Conservation (phyloP, 2,888 invertebrate species). For the Drosophila macrothrix region DNA sequence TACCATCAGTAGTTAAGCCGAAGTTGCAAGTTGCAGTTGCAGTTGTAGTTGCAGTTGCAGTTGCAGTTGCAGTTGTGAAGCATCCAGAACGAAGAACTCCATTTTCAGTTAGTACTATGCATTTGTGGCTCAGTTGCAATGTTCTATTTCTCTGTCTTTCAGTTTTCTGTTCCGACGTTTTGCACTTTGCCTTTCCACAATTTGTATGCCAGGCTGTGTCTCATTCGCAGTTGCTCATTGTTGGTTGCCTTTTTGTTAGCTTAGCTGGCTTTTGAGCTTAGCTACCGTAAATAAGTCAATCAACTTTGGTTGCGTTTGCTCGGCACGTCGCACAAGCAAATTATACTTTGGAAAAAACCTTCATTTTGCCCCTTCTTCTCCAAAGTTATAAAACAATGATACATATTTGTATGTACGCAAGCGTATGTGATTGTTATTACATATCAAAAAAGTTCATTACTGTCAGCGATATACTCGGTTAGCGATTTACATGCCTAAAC, state of each 20-base stretch:
- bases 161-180: constrained; percentile 15
- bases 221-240: constrained; percentile 22
- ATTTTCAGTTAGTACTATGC: constrained; percentile 27
- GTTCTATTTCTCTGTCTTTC: constrained; percentile 8
- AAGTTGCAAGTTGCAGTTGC: constrained; percentile 9
- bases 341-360: constrained; percentile 23
- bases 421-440: constrained; percentile 6
- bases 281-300: constrained; percentile 54
- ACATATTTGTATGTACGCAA: neutral
- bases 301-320: constrained; percentile 55
- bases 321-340: constrained; percentile 43
- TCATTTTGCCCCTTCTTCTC: constrained; percentile 4
- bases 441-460: constrained; percentile 6
- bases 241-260: constrained; percentile 29
- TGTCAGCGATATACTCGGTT: neutral
- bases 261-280: constrained; percentile 25
- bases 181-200: constrained; percentile 25
- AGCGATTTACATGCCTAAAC: neutral
- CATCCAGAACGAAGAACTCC: constrained; percentile 35
- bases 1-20: constrained; percentile 10
- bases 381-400: constrained; percentile 16
- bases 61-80: constrained; percentile 26
- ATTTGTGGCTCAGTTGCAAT: constrained; percentile 25
- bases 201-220: constrained; percentile 24
- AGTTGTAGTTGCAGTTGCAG: constrained; percentile 26